Conservation (phyloP, 2,797 vertebrate genomes). For the Pogoniulus pusillus region DNA sequence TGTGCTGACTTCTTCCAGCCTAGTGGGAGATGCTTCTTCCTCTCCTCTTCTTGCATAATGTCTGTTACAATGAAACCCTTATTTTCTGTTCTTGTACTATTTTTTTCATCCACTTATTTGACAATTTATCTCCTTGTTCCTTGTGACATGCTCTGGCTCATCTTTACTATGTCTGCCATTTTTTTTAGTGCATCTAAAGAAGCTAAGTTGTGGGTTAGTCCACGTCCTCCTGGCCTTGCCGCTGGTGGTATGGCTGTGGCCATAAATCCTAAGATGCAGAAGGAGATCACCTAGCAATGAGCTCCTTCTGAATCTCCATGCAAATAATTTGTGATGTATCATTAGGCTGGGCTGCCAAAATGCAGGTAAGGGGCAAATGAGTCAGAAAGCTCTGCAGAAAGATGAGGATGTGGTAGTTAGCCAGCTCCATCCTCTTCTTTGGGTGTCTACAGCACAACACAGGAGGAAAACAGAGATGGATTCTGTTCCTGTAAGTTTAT, state of each 20-base stretch:
- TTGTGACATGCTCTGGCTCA: not conserved
- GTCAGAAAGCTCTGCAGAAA: not conserved
- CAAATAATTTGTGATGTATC: not conserved
- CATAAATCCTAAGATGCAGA: not conserved
- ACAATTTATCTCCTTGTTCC: not conserved
- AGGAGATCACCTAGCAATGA: fast-evolving
- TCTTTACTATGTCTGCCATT: not conserved
- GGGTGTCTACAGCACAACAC: not conserved
- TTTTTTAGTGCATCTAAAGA: not conserved
- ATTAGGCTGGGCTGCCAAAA: not conserved
- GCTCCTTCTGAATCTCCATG: not conserved
- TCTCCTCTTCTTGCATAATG: not conserved
- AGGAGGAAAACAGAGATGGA: not conserved
- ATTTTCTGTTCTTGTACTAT: not conserved
- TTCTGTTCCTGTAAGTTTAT: not conserved
- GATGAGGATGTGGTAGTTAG: fast-evolving
- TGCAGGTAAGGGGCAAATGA: not conserved
- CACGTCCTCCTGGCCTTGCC: not conserved
- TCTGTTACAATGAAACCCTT: not conserved
- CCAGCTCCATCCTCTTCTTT: not conserved
- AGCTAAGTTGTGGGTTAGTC: not conserved
- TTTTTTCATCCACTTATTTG: not conserved
- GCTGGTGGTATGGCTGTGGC: not conserved
- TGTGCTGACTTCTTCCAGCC: not conserved
- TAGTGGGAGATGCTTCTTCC: not conserved